Evolutionary conservation across 2,113 vertebrate species (phyloP).

Genomic region (Spizaetus ornatus): DNA sequence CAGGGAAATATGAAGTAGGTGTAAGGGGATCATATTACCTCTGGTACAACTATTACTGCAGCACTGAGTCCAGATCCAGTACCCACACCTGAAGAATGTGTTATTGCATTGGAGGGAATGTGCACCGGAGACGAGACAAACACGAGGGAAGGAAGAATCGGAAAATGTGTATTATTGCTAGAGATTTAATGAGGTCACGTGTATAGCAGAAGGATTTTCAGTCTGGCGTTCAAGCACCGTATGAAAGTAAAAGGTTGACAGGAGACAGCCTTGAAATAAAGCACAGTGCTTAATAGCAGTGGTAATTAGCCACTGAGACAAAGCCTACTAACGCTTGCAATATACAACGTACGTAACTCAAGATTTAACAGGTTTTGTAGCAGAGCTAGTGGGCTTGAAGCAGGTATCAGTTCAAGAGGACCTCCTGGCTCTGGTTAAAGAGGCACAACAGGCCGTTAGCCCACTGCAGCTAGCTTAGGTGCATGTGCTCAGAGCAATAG

Average conservation of each 20-base stretch:
- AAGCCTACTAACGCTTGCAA: neutral
- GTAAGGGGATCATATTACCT: neutral
- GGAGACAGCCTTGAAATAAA: neutral
- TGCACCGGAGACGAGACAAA: neutral
- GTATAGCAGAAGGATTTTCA: neutral
- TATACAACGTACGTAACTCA: neutral
- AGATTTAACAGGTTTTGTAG: neutral
- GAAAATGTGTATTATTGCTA: neutral
- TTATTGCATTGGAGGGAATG: neutral
- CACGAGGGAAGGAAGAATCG: neutral
- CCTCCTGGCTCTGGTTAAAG: neutral
- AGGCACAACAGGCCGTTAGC: neutral
- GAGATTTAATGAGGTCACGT: neutral
- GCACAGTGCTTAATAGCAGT: neutral
- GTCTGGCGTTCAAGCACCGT: neutral
- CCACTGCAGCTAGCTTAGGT: too few relatives aligned
- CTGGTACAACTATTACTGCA: neutral
- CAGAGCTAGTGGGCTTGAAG: neutral
- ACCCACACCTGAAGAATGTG: neutral
- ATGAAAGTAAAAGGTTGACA: neutral
- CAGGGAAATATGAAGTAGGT: neutral
- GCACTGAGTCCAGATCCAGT: neutral
- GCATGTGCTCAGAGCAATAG: neutral
- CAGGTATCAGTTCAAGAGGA: neutral
- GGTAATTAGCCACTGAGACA: neutral